Conservation (phyloP, 2,888 invertebrate species). For the Eumacrocentrus americanus region DNA sequence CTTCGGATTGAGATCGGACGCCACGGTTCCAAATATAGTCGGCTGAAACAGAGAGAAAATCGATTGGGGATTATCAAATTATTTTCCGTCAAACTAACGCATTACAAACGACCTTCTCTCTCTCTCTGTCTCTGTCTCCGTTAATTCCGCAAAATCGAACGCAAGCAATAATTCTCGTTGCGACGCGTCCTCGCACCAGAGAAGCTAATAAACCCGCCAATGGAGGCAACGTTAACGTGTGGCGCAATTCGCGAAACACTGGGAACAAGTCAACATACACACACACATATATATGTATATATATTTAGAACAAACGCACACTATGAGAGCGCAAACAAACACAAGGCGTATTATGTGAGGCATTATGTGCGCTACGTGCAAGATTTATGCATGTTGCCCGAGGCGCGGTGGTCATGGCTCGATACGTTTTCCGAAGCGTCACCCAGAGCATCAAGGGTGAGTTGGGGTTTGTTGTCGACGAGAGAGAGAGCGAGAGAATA, state of each 20-base stretch:
- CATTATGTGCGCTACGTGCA: constrained; percentile 16
- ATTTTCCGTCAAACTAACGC: not conserved
- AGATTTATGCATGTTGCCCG: constrained; percentile 22
- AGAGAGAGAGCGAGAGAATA: not conserved
- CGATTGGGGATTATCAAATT: constrained; percentile 8
- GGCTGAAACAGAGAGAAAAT: constrained; percentile 65
- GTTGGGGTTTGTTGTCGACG: not conserved
- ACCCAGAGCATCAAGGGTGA: not conserved
- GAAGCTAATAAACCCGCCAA: constrained; percentile 18
- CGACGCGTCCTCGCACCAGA: not conserved
- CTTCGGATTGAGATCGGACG: constrained; percentile 68
- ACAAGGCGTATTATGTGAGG: constrained; percentile 25
- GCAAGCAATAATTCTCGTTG: constrained; percentile 10
- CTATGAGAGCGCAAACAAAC: constrained; percentile 4
- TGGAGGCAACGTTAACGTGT: constrained; percentile 11
- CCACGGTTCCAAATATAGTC: constrained; percentile 70
- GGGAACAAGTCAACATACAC: constrained; percentile 8
- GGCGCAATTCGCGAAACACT: not conserved
- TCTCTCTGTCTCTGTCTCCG: not conserved
- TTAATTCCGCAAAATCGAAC: not conserved
- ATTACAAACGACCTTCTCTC: not conserved
- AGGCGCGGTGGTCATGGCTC: not conserved
- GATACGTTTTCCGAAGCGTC: constrained; percentile 12
- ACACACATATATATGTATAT: not conserved
- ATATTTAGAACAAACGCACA: not conserved